Conservation (phyloP, 1,140 invertebrate species). For the Solenopsis invicta region DNA sequence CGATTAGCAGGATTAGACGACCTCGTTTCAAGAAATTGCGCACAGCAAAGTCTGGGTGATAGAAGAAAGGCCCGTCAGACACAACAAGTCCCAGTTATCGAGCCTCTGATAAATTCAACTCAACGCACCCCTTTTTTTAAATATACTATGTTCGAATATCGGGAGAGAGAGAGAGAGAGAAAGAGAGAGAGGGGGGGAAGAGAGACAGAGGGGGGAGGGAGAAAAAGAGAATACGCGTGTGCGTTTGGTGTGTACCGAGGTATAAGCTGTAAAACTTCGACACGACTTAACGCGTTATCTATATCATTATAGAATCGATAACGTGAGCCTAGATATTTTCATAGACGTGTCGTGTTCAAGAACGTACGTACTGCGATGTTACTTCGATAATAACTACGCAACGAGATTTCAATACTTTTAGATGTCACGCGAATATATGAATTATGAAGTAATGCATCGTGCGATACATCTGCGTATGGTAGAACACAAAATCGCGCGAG, state of each 20-base stretch:
- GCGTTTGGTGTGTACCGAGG: neutral
- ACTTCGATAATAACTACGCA: neutral
- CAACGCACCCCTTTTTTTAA: constrained; percentile 19
- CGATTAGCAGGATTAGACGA: constrained; percentile 47
- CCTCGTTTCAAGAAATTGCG: constrained; percentile 64
- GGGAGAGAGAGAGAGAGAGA: neutral
- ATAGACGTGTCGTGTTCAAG: neutral
- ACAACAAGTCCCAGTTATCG: constrained; percentile 72
- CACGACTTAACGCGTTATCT: neutral
- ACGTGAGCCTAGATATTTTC: constrained; percentile 5
- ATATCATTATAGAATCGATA: constrained; percentile 7
- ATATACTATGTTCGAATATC: constrained; percentile 15
- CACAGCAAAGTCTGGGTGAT: constrained; percentile 49
- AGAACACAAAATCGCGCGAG: neutral
- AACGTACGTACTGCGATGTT: neutral
- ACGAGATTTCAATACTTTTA: neutral
- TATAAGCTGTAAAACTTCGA: constrained; percentile 6
- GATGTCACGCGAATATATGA: neutral
- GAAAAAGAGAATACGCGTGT: too few relatives aligned
- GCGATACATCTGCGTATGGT: neutral
- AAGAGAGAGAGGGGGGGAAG: neutral
- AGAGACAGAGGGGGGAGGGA: neutral
- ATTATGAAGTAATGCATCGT: neutral
- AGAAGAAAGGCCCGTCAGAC: constrained; percentile 60
- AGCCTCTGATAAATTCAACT: constrained; percentile 49